phyloP scores from a whole-genome alignment of 2,888 invertebrate genomes.

The Luperina testacea region DNA sequence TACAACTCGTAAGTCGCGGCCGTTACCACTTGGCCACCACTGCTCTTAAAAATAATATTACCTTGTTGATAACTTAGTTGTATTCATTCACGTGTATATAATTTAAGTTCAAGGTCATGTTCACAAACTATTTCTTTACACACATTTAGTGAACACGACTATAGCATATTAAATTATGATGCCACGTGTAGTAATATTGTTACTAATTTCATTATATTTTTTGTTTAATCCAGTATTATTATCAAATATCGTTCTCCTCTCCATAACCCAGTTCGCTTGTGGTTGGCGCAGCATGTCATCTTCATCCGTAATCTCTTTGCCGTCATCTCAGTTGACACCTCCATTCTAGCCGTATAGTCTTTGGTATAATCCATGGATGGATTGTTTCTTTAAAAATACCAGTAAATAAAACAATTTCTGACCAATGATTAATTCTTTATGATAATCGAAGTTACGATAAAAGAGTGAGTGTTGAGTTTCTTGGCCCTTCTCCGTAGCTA shows the following conservation, averaged over 20 bases:
- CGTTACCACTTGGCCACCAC: too few species aligned
- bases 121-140: background rate
- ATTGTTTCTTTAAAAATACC: background rate
- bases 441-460: background rate
- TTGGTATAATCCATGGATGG: background rate
- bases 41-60: conserved; percentile 4
- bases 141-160: background rate
- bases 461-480: background rate
- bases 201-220: background rate
- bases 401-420: background rate
- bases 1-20: too few species aligned
- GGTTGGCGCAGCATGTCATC: too few species aligned
- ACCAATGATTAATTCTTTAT: background rate
- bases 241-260: background rate
- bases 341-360: background rate
- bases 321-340: background rate
- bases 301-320: background rate
- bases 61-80: background rate
- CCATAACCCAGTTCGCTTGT: background rate
- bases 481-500: background rate
- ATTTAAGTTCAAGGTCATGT: background rate
- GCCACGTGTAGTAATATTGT: background rate
- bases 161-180: background rate
- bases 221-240: too few species aligned
- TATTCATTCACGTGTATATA: background rate